Percentiles rank a stretch among this genome's conserved stretches.
Evolutionary conservation across 2,888 invertebrate genomes (phyloP).

Genomic region (Trissolcus brochymenae): DNA sequence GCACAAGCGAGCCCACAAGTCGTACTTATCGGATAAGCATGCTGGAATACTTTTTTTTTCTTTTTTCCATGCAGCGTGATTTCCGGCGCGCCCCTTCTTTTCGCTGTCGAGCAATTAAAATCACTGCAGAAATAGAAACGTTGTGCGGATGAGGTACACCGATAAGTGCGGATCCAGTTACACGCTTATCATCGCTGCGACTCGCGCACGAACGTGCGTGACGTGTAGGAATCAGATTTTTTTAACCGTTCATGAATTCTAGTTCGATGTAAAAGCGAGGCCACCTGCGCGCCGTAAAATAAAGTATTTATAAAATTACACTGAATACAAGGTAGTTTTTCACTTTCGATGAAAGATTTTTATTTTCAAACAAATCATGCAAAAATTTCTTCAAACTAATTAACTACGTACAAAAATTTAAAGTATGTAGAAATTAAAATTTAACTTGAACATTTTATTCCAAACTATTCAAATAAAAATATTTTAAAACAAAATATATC

Average conservation of each 20-base stretch:
- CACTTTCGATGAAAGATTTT: too few relatives aligned
- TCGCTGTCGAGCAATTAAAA: constrained; percentile 36
- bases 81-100: constrained; percentile 31
- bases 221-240: constrained; percentile 9
- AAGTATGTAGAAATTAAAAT: too few relatives aligned
- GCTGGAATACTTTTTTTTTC: constrained; percentile 1
- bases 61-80: constrained; percentile 5
- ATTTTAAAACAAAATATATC: too few relatives aligned
- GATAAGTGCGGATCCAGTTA: constrained; percentile 42
- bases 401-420: too few relatives aligned
- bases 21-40: constrained; percentile 16
- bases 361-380: too few relatives aligned
- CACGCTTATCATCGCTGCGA: constrained; percentile 36
- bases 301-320: too few relatives aligned
- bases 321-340: not conserved
- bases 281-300: too few relatives aligned
- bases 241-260: too few relatives aligned
- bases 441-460: too few relatives aligned
- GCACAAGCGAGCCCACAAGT: not conserved
- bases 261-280: too few relatives aligned
- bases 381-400: too few relatives aligned
- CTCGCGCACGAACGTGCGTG: constrained; percentile 31
- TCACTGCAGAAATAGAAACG: constrained; percentile 44
- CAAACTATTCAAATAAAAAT: too few relatives aligned
- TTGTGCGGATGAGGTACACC: constrained; percentile 28